Evolutionary conservation across 1,140 invertebrate species (phyloP), one percentile per base, ranked within the genome.

Genomic region (Drosophila littoralis): DNA sequence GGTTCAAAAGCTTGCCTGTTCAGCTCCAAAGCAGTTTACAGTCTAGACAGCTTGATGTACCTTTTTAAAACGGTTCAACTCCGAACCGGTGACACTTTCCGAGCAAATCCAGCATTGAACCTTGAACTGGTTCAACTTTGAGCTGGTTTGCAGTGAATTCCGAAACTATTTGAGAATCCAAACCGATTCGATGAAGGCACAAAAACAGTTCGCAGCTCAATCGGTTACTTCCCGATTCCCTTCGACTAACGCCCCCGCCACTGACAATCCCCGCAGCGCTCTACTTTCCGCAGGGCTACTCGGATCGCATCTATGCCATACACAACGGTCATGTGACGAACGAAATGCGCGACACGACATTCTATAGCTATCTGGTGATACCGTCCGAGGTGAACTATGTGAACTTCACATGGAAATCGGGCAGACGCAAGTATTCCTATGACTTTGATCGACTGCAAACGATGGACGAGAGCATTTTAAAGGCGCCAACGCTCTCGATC

Each of bases 391-490:
- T 98, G 36, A 95, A 95, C 48, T 96, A 96, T 83, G 97, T 98
- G 3, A 98, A 98, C 92, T 98, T 98, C 84, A 98, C 97, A 7
- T 98, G 97, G 97, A 96, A 96, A 91, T 96, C 97, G 12, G 97
- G 96, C 28, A 93, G 94, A 38, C 97, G 96, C 92, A 96, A 96
- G 88, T 98, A 98, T 93, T 95, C 95, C 91, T 98, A 98, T 90
- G 95, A 97, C 92, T 98, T 98, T 92, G 96, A 97, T 92, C 94
- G 95, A 48, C 93, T 98, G 51, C 95, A 97, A 75, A 97, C 97
- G 4, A 96, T 95, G 79, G 96, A 98, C 92, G 95, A 97, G 69
- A 95, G 95, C 68, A 96, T 98, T 77, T 89, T 98, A 40, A 95
- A 96, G 88, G 95, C 96, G 13, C 97, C 97, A 10, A 94, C 96